A percentile compares a stretch with the other conserved stretches of the same genome.
Evolutionary conservation across 2,113 vertebrate genomes (phyloP).

Genomic region (Asarcornis scutulata): DNA sequence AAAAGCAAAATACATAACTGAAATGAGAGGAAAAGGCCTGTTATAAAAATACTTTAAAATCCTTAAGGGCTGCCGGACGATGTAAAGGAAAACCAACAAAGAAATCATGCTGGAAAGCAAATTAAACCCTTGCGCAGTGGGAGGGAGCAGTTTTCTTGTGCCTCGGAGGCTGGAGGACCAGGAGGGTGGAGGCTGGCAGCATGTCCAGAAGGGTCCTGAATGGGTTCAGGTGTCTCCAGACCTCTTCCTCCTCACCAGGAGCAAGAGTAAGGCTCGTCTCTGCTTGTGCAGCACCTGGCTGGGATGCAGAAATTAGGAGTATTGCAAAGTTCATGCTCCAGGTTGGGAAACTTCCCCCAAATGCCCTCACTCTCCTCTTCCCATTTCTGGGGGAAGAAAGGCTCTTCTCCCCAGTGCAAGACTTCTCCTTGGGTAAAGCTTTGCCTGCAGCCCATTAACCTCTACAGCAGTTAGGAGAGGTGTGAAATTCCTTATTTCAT

Average conservation of each 20-base stretch:
- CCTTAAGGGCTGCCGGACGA: not conserved
- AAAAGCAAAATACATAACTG: conserved; percentile 6
- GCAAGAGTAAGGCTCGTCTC: not conserved
- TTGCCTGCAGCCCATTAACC: not conserved
- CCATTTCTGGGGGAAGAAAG: not conserved
- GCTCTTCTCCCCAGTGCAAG: not conserved
- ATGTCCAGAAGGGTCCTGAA: not conserved
- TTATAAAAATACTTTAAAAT: conserved; percentile 37
- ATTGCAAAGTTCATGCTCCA: not conserved
- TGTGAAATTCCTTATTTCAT: not conserved
- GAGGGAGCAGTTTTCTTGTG: not conserved
- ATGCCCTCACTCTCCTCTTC: not conserved
- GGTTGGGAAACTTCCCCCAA: not conserved
- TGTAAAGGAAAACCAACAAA: not conserved
- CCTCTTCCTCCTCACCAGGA: not conserved
- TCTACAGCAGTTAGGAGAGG: not conserved
- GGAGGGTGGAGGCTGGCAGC: not conserved
- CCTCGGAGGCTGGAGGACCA: not conserved
- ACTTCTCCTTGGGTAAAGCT: not conserved
- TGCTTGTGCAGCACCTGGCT: not conserved
- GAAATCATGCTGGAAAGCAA: not conserved
- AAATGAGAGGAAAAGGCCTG: conserved; percentile 5
- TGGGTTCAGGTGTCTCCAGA: not conserved
- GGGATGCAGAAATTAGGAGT: too few species aligned
- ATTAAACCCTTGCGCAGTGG: not conserved